Evolutionary conservation across 2,888 invertebrate genomes (phyloP).

Genomic region (Apodemia hepburni): DNA sequence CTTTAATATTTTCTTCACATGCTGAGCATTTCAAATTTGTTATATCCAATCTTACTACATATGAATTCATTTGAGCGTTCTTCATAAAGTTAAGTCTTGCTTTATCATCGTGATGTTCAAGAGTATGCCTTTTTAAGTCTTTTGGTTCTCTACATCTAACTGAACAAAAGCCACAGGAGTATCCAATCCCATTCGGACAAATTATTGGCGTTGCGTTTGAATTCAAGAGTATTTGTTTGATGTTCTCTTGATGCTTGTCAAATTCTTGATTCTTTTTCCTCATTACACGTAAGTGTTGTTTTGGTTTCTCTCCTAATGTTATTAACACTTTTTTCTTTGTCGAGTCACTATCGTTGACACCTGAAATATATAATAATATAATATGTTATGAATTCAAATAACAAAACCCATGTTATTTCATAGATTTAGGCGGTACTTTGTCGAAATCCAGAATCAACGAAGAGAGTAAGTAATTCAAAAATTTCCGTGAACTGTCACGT

Average conservation of each 20-base stretch:
- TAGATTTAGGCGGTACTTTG: too few species aligned
- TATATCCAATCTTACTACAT: slow-evolving; percentile 36
- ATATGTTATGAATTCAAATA: too few species aligned
- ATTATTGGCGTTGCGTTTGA: slow-evolving; percentile 58
- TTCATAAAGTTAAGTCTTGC: slow-evolving; percentile 43
- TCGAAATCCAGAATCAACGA: too few species aligned
- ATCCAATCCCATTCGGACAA: slow-evolving; percentile 43
- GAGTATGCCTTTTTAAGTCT: slow-evolving; percentile 49
- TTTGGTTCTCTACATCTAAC: slow-evolving; percentile 47
- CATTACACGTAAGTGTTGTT: slow-evolving; percentile 23
- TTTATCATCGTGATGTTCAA: slow-evolving; percentile 40
- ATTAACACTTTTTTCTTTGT: neutral
- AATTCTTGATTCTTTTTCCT: slow-evolving; percentile 39
- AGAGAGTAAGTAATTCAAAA: too few species aligned
- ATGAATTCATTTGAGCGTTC: slow-evolving; percentile 18
- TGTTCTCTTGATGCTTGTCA: slow-evolving; percentile 54
- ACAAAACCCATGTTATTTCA: too few species aligned
- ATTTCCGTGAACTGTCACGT: too few species aligned
- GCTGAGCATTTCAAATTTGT: slow-evolving; percentile 32
- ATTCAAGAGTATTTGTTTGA: slow-evolving; percentile 41
- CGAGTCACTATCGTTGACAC: neutral
- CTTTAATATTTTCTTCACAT: slow-evolving; percentile 29
- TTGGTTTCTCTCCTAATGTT: slow-evolving; percentile 14
- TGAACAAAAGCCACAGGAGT: slow-evolving; percentile 55
- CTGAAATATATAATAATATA: neutral